phyloP scores from a whole-genome alignment of 2,888 invertebrate genomes.

The Zygaena filipendulae region DNA sequence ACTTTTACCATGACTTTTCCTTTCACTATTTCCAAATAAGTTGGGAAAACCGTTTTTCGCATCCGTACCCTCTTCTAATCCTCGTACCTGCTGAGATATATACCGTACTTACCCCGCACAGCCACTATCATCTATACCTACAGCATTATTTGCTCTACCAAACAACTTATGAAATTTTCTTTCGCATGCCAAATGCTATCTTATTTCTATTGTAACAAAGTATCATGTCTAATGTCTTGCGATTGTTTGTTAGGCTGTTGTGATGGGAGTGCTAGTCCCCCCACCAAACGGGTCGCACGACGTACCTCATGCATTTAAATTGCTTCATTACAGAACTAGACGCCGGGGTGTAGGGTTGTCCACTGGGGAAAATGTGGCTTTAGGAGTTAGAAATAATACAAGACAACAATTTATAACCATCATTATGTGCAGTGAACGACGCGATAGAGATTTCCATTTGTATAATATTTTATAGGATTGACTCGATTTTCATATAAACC shows the following conservation, averaged over 20 bases:
- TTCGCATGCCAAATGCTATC: too few species aligned
- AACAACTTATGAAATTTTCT: slow-evolving; percentile 15
- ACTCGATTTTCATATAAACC: slow-evolving; percentile 7
- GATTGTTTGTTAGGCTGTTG: too few species aligned
- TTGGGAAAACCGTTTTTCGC: slow-evolving; percentile 61
- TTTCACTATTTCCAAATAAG: slow-evolving; percentile 56
- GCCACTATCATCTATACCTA: slow-evolving; percentile 66
- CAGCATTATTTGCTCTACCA: slow-evolving; percentile 16
- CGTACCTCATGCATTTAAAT: slow-evolving; percentile 71
- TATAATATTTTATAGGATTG: too few species aligned
- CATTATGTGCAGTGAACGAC: too few species aligned
- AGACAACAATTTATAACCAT: too few species aligned
- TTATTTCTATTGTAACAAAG: too few species aligned
- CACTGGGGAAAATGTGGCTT: slow-evolving; percentile 32
- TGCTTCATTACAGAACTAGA: slow-evolving; percentile 69
- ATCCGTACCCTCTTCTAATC: slow-evolving; percentile 56
- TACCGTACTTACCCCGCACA: slow-evolving; percentile 59
- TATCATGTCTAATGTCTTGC: too few species aligned
- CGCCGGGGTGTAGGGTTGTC: slow-evolving; percentile 57
- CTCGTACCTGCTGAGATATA: slow-evolving; percentile 65
- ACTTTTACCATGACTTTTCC: slow-evolving; percentile 59
- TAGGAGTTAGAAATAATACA: too few species aligned
- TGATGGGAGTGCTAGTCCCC: slow-evolving; percentile 30
- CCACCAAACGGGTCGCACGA: slow-evolving; percentile 61
- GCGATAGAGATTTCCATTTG: too few species aligned